These are phyloP conservation scores for Leptoclinus maculatus DNA, from an alignment of 2,797 vertebrate species.

Conservation along the genomic window DNA sequence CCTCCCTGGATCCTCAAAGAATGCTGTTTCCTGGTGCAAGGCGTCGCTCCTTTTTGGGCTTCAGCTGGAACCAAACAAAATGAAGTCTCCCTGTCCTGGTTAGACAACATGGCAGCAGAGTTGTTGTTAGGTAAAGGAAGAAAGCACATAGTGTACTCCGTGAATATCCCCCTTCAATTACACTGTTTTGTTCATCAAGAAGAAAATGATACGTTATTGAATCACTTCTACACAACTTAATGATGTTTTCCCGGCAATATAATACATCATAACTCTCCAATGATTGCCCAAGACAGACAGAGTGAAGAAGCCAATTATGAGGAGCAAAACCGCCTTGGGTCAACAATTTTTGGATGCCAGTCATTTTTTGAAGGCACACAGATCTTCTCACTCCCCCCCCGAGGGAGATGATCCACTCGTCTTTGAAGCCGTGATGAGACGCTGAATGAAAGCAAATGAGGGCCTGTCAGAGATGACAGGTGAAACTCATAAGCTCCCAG, in stretches of 20 bases:
- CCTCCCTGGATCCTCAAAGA: slow-evolving; percentile 26
- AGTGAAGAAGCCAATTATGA: slow-evolving; percentile 77
- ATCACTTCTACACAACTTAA: slow-evolving; percentile 72
- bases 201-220: slow-evolving; percentile 80
- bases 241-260: slow-evolving; percentile 75
- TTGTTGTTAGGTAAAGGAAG: slow-evolving; percentile 58
- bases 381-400: slow-evolving; percentile 67
- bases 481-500: slow-evolving; percentile 71
- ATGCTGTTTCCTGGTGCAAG: slow-evolving; percentile 39
- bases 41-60: slow-evolving; percentile 25
- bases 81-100: slow-evolving; percentile 39
- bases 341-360: slow-evolving; percentile 80
- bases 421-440: slow-evolving; percentile 82
- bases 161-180: slow-evolving; percentile 33
- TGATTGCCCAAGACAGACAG: slow-evolving; percentile 73
- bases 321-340: slow-evolving; percentile 74
- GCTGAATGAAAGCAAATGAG: slow-evolving; percentile 82
- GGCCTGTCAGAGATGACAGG: slow-evolving; percentile 78
- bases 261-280: slow-evolving; percentile 73
- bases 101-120: slow-evolving; percentile 50
- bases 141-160: slow-evolving; percentile 44
- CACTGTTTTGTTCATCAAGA: slow-evolving; percentile 65
- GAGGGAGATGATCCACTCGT: slow-evolving; percentile 72
- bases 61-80: slow-evolving; percentile 49
- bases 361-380: slow-evolving; percentile 75